Percentiles rank a stretch among this genome's conserved stretches.
These are phyloP conservation scores for Nerophis lumbriciformis DNA, from an alignment of 2,113 vertebrate species.

Conservation along the genomic window DNA sequence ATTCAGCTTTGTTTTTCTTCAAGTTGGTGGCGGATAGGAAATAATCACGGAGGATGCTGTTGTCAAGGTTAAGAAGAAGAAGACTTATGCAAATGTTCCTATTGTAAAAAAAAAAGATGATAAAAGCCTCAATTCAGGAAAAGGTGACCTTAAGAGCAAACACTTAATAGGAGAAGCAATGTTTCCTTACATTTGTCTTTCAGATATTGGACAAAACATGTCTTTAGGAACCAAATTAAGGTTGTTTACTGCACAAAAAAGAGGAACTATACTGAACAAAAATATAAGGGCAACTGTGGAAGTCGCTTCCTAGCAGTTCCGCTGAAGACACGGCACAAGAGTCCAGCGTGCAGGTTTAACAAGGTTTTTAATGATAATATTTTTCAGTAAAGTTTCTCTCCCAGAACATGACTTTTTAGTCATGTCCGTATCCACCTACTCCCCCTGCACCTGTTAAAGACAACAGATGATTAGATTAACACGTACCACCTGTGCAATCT, in stretches of 20 bases:
- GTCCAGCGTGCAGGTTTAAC: too few relatives aligned
- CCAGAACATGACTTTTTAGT: too few relatives aligned
- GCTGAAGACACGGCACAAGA: too few relatives aligned
- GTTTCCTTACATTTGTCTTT: background rate
- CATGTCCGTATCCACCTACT: too few relatives aligned
- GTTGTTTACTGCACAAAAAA: background rate
- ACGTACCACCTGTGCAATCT: too few relatives aligned
- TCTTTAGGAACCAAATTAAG: background rate
- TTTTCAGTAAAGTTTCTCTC: too few relatives aligned
- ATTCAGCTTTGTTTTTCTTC: slow-evolving; percentile 30
- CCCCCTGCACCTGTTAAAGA: too few relatives aligned
- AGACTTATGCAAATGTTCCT: slow-evolving; percentile 27
- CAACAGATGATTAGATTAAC: too few relatives aligned
- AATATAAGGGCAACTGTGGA: background rate
- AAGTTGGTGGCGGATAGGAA: slow-evolving; percentile 1
- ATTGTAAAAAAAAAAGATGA: slow-evolving; percentile 4
- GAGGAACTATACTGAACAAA: background rate
- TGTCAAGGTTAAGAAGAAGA: slow-evolving; percentile 47
- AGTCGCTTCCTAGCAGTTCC: too few relatives aligned
- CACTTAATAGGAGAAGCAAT: background rate
- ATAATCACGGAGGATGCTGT: slow-evolving; percentile 21
- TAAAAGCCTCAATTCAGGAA: slow-evolving; percentile 1
- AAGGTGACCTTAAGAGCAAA: background rate
- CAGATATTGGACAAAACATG: too few relatives aligned
- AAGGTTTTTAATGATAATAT: too few relatives aligned